phyloP scores from a whole-genome alignment of 2,113 vertebrate species.

The Callipepla squamata region DNA sequence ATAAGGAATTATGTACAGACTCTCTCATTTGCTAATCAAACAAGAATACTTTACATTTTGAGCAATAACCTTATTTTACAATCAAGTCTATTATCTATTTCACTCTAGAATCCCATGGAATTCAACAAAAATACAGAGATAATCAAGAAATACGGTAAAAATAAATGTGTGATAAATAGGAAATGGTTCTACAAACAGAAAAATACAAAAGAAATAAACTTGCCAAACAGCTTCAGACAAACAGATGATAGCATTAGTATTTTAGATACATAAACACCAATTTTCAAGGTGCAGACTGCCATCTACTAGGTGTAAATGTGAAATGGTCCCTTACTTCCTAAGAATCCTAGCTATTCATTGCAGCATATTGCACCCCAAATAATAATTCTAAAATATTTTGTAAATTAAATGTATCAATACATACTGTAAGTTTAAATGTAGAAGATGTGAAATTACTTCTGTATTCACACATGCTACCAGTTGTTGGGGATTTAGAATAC shows the following conservation, averaged over 20 bases:
- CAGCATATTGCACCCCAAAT: constrained; percentile 19
- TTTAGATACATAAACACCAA: background rate
- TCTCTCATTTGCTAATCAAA: background rate
- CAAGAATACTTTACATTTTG: background rate
- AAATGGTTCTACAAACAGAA: background rate
- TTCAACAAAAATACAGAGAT: background rate
- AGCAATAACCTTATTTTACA: background rate
- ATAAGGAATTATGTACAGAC: background rate
- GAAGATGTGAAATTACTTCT: constrained; percentile 75
- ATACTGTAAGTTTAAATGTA: constrained; percentile 35
- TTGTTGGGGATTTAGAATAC: constrained; percentile 60
- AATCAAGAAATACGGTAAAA: background rate
- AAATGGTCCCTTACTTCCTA: constrained; percentile 51
- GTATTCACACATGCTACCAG: constrained; percentile 11
- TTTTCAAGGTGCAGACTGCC: constrained; percentile 33
- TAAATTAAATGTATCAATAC: constrained; percentile 68
- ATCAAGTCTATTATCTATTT: background rate
- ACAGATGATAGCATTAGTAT: constrained; percentile 13
- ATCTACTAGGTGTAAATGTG: constrained; percentile 59
- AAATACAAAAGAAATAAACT: background rate
- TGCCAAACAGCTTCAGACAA: background rate
- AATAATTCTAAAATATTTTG: constrained; percentile 59
- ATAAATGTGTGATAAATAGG: background rate
- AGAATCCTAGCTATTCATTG: constrained; percentile 27
- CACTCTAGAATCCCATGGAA: background rate